Conservation (phyloP, 2,888 invertebrate species). For the Tuta absoluta region DNA sequence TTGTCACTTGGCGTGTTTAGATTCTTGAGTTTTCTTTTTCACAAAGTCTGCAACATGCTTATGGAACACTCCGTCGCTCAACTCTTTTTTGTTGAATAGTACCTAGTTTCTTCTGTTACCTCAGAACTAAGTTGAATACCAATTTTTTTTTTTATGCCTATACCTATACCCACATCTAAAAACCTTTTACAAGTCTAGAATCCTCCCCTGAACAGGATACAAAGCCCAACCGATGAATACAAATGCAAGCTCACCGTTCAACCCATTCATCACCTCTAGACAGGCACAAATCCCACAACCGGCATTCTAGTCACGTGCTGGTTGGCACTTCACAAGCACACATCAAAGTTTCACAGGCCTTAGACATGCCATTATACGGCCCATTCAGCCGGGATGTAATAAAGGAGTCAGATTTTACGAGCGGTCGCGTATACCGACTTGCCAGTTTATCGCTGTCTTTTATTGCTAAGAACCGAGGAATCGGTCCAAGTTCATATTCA, state of each 20-base stretch:
- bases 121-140: no score
- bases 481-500: constrained; percentile 1
- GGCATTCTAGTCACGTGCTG: constrained; percentile 41
- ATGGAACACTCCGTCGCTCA: no score
- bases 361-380: constrained; percentile 58
- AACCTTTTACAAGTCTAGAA: not conserved
- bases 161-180: no score
- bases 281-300: not conserved
- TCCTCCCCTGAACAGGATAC: not conserved
- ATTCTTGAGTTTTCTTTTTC: not conserved
- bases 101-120: no score
- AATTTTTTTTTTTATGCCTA: no score
- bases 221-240: constrained; percentile 11
- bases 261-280: constrained; percentile 2
- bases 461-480: constrained; percentile 41
- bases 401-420: constrained; percentile 69
- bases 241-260: constrained; percentile 1
- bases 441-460: constrained; percentile 58
- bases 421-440: constrained; percentile 46
- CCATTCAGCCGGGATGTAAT: constrained; percentile 59
- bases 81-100: no score
- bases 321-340: constrained; percentile 45
- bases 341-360: constrained; percentile 57
- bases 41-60: no score
- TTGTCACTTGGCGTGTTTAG: constrained; percentile 4